Evolutionary conservation across 2,888 invertebrate species (phyloP).

Genomic region (Folsomia manolachei): DNA sequence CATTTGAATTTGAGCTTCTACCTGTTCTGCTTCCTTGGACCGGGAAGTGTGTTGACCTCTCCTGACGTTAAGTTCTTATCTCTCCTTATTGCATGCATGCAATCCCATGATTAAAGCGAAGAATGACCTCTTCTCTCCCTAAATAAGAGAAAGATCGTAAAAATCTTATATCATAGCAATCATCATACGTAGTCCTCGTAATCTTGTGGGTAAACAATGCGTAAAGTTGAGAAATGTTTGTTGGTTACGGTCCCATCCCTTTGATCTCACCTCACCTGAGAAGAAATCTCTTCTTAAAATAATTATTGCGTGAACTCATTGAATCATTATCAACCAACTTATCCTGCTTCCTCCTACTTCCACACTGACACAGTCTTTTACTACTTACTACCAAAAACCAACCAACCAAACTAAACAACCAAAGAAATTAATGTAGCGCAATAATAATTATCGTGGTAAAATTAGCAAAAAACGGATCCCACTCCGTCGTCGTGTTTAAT

Average conservation of each 20-base stretch:
- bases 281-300: not conserved
- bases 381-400: not conserved
- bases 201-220: slow-evolving; percentile 8
- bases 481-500: not conserved
- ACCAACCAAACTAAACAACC: too few species aligned
- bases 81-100: not conserved
- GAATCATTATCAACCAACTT: not conserved
- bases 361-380: not conserved
- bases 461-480: slow-evolving; percentile 1
- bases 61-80: too few species aligned
- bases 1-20: too few species aligned
- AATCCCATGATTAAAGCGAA: not conserved
- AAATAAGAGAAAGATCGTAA: not conserved
- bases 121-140: slow-evolving; percentile 5
- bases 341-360: not conserved
- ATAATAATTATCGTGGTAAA: slow-evolving; percentile 1
- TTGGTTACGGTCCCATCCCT: not conserved
- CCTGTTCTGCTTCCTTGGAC: not conserved
- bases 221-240: slow-evolving; percentile 2
- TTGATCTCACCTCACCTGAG: not conserved
- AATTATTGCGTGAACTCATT: slow-evolving; percentile 7
- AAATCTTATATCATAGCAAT: not conserved
- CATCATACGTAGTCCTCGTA: not conserved
- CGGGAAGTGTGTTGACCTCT: not conserved
- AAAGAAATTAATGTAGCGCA: slow-evolving; percentile 8